Conservation (phyloP, 2,113 vertebrate genomes). For the Lucifuga dentata region DNA sequence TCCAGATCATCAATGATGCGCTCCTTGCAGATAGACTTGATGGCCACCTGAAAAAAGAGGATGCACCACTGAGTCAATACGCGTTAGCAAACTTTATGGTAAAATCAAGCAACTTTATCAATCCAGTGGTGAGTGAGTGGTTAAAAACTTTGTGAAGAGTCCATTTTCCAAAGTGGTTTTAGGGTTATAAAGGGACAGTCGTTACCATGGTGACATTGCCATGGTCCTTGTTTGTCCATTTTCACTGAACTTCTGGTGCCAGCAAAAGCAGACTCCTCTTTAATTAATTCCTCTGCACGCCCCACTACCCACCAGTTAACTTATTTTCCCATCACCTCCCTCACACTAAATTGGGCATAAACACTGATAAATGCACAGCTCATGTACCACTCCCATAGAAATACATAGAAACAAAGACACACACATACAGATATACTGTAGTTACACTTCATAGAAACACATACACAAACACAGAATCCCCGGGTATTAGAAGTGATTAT, state of each 20-base stretch:
- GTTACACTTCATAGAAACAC: neutral
- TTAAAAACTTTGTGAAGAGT: neutral
- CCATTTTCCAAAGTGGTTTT: neutral
- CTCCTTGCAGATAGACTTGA: conserved; percentile 86
- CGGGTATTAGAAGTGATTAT: conserved; percentile 66
- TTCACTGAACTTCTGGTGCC: conserved; percentile 9
- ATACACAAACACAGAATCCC: conserved; percentile 35
- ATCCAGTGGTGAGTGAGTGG: neutral
- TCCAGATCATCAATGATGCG: conserved; percentile 82
- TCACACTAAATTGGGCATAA: neutral
- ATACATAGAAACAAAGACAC: conserved; percentile 30
- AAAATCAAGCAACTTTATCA: neutral
- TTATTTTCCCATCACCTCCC: neutral
- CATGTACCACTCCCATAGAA: neutral
- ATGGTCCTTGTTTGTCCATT: conserved; percentile 2
- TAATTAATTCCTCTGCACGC: conserved; percentile 1
- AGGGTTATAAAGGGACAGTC: neutral
- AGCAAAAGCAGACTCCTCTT: conserved; percentile 21
- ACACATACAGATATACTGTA: neutral
- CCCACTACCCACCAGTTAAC: neutral
- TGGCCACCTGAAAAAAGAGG: conserved; percentile 78
- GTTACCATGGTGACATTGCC: neutral
- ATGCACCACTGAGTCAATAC: neutral
- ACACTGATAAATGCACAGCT: neutral
- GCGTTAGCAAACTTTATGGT: too few relatives aligned